These are phyloP conservation scores for Cryptophagus acutangulus DNA, from an alignment of 2,888 invertebrate genomes.

Conservation along the genomic window DNA sequence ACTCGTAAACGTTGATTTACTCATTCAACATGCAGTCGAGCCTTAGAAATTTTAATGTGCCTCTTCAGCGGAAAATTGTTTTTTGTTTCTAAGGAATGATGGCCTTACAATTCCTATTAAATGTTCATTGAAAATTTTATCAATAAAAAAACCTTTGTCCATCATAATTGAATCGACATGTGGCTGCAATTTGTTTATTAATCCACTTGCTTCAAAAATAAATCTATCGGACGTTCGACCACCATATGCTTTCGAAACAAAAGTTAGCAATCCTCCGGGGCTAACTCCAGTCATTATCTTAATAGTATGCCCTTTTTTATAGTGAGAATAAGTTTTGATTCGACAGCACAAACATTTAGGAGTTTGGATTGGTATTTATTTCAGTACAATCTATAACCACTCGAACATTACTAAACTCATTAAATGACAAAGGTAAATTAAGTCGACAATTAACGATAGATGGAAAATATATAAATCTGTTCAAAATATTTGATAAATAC, in stretches of 20 bases:
- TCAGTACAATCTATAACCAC: no score
- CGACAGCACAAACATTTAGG: no score
- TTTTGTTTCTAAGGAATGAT: constrained; percentile 18
- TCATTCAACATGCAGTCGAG: constrained; percentile 19
- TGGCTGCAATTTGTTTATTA: constrained; percentile 7
- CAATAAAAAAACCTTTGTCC: constrained; percentile 12
- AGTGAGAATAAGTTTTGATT: no score
- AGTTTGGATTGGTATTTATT: no score
- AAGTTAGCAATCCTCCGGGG: constrained; percentile 15
- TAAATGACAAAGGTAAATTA: no score
- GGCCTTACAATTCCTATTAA: constrained; percentile 16
- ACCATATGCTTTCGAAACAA: constrained; percentile 11
- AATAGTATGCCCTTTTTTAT: constrained; percentile 13
- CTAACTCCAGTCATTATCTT: constrained; percentile 15
- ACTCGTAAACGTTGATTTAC: constrained; percentile 13
- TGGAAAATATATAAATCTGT: no score
- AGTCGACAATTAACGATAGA: no score
- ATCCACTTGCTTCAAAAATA: constrained; percentile 14
- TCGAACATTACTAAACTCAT: no score
- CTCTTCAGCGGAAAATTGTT: constrained; percentile 15
- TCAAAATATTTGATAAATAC: no score
- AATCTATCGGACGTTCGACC: constrained; percentile 9
- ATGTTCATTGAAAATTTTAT: constrained; percentile 12
- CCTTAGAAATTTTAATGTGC: constrained; percentile 13
- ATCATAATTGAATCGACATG: constrained; percentile 17